Conservation (phyloP, 1,140 invertebrate species). For the Varroa destructor region DNA sequence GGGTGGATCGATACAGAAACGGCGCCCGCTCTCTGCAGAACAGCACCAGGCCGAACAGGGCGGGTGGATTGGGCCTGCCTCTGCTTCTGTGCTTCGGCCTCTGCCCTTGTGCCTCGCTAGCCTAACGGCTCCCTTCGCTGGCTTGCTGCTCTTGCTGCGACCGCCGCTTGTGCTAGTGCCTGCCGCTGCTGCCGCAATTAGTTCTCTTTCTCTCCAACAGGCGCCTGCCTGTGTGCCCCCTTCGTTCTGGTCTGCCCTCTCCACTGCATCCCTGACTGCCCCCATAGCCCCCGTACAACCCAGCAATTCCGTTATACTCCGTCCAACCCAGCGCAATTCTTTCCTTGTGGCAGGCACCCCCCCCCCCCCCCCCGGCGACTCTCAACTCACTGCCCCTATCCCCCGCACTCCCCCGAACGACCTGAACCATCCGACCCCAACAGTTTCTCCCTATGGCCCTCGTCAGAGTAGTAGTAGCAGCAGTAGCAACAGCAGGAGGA, state of each 20-base stretch:
- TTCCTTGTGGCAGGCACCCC: background rate
- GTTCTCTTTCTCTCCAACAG: slow-evolving; percentile 26
- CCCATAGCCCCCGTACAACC: background rate
- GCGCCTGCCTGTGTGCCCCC: slow-evolving; percentile 9
- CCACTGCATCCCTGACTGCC: background rate
- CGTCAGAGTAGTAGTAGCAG: too few species aligned
- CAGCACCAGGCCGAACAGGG: background rate
- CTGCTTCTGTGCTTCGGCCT: slow-evolving; percentile 20
- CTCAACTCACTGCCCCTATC: background rate
- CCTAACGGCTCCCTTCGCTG: too few species aligned
- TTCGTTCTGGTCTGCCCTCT: slow-evolving; percentile 17
- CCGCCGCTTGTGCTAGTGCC: background rate
- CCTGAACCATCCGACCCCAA: too few species aligned
- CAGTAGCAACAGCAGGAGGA: too few species aligned
- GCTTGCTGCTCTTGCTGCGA: too few species aligned
- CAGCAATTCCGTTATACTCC: too few species aligned
- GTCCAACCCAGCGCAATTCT: too few species aligned
- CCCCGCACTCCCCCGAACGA: too few species aligned
- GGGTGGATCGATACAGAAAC: slow-evolving; percentile 23
- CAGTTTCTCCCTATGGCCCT: too few species aligned
- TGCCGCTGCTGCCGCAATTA: slow-evolving; percentile 28
- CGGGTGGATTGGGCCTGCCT: slow-evolving; percentile 13
- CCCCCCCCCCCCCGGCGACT: background rate
- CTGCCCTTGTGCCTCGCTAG: background rate
- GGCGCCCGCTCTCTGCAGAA: background rate